Evolutionary conservation across 2,113 vertebrate species (phyloP).

Genomic region (Myotis brandtii): DNA sequence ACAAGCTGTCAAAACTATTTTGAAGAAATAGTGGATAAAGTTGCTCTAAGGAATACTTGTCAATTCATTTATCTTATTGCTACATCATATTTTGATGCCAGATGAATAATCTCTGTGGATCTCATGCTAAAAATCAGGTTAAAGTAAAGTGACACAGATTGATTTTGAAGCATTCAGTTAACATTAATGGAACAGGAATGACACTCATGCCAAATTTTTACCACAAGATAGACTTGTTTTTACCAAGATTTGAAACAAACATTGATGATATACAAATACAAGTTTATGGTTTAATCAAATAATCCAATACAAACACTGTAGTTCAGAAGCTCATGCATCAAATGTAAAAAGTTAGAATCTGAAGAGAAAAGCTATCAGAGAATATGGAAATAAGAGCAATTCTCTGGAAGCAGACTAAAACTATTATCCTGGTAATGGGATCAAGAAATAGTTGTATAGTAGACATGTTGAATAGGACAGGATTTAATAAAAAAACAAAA

Average conservation of each 20-base stretch:
- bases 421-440: not conserved
- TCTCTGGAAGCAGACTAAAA: constrained; percentile 17
- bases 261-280: not conserved
- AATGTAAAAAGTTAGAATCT: not conserved
- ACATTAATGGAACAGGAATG: not conserved
- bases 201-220: not conserved
- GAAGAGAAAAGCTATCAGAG: constrained; percentile 9
- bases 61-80: constrained; percentile 76
- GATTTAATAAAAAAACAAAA: not conserved
- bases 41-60: constrained; percentile 76
- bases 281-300: not conserved
- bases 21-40: constrained; percentile 54
- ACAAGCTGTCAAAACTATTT: constrained; percentile 83
- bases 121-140: constrained; percentile 55
- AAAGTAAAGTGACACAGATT: constrained; percentile 23
- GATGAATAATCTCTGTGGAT: constrained; percentile 51
- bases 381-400: not conserved
- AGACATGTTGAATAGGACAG: not conserved
- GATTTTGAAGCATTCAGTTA: constrained; percentile 57
- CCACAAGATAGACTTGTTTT: not conserved
- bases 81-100: constrained; percentile 57
- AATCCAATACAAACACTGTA: not conserved
- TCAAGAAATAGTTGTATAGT: not conserved
- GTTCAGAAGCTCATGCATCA: not conserved
- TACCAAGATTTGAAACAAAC: constrained; percentile 35